Evolutionary conservation across 2,888 invertebrate species (phyloP), one percentile per base, ranked within the genome.

Genomic region (Germaria angustata): DNA sequence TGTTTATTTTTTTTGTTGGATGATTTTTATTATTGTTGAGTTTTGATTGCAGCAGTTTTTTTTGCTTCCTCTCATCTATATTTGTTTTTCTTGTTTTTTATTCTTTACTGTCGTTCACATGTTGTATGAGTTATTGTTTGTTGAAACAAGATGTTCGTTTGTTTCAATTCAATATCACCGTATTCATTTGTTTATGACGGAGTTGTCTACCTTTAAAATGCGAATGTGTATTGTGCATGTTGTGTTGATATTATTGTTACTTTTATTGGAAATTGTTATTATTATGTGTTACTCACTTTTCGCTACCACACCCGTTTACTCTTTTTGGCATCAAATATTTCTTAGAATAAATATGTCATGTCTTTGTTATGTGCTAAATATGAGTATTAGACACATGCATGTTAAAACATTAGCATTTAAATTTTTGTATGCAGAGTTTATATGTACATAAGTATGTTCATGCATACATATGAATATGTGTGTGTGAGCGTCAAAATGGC

Each of bases 251-350:
- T 61, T 63, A 41, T 39, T 59, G 28, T 36, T 53, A 32, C 51
- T 44, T 28, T 51, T 59, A 73, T 80, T 78, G 36, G 51, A 61
- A 68, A 46, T 73, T 73, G 51, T 36, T 68, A 34, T 72, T 28
- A 46, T 46, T 46, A 66, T 57, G 46, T 57, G 49, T 24, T 68
- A 59, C 68, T 68, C 61, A 59, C 49, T 11, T 46, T 46, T 13
- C 6, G 0, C 5, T 44, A 8, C 15, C 32, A 32, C 24, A 5
- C 11, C 41, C 7, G 11, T 1, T n/a, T 1, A 4, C 34, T 7
- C 22, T 32, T 15, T 41, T 7, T 41, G 2, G 2, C 17, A 32
- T 49, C 13, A 39, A 72, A 49, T 49, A 49, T 34, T 55, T 13
- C 55, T 39, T 51, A 22, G 15, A 3, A 28, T 68, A 68, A 53